Conservation (phyloP, 2,797 vertebrate genomes). For the Garrulus glandarius region DNA sequence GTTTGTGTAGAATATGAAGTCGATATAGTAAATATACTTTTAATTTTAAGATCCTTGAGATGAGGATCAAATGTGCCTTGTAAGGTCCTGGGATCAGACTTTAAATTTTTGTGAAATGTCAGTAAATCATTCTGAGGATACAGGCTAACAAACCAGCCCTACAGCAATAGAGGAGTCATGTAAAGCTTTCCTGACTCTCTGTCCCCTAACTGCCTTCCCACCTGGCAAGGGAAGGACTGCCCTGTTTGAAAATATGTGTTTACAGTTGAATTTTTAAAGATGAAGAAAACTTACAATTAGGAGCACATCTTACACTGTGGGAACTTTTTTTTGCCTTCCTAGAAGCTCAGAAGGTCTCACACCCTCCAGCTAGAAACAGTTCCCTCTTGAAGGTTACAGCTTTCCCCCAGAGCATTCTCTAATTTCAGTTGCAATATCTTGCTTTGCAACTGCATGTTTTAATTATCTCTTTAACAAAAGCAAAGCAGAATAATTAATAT, state of each 20-base stretch:
- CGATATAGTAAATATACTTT: not conserved
- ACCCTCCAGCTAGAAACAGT: not conserved
- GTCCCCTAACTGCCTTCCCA: not conserved
- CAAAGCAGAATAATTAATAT: not conserved
- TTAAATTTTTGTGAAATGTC: not conserved
- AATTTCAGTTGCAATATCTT: not conserved
- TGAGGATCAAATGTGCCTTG: not conserved
- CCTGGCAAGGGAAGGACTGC: not conserved
- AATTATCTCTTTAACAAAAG: not conserved
- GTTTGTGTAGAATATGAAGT: not conserved
- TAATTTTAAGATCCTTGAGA: not conserved
- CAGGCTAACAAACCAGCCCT: not conserved
- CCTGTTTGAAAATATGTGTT: not conserved
- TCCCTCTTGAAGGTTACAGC: not conserved
- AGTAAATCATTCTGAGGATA: not conserved
- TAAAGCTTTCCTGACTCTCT: not conserved
- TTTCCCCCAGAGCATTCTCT: not conserved
- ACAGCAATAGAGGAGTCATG: not conserved
- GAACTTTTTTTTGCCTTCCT: not conserved
- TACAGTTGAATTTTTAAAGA: not conserved
- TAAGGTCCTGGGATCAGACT: not conserved
- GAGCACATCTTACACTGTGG: not conserved
- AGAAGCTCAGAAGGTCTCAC: not conserved
- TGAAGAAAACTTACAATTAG: not conserved
- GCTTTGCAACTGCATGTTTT: not conserved